Conservation (phyloP, 2,888 invertebrate species). For the Drosophila falleni region DNA sequence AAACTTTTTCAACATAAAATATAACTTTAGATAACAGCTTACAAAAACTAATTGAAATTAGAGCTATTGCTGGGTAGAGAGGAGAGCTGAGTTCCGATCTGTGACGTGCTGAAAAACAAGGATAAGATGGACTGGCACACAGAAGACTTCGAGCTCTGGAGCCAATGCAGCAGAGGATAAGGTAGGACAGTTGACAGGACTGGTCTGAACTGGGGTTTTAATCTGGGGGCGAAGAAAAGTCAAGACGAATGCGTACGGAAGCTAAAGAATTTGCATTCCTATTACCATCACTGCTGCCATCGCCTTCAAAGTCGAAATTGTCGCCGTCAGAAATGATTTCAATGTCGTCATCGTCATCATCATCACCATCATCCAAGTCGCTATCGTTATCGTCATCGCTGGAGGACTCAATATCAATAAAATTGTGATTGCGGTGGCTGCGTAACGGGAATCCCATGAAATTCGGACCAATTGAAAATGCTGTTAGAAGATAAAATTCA, state of each 20-base stretch:
- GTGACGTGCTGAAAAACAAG: background rate
- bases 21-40: constrained; percentile 53
- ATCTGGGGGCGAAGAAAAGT: constrained; percentile 41
- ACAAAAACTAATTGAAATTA: constrained; percentile 33
- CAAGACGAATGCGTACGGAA: constrained; percentile 20
- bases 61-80: constrained; percentile 12
- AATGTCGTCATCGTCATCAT: constrained; percentile 50
- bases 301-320: constrained; percentile 52
- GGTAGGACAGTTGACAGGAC: constrained; percentile 6
- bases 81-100: background rate
- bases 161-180: constrained; percentile 8
- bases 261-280: constrained; percentile 16
- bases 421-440: constrained; percentile 66
- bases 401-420: constrained; percentile 47
- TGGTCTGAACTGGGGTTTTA: constrained; percentile 37
- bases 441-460: constrained; percentile 76
- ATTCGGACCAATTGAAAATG: constrained; percentile 65
- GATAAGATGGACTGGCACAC: constrained; percentile 2
- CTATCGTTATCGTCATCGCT: constrained; percentile 67
- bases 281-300: constrained; percentile 64
- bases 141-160: background rate
- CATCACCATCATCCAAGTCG: constrained; percentile 54
- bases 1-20: constrained; percentile 59
- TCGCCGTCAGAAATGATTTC: constrained; percentile 45
- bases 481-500: constrained; percentile 10